Evolutionary conservation across 2,888 invertebrate genomes (phyloP), one percentile per base, ranked within the genome.

Genomic region (Drosophila colorata): DNA sequence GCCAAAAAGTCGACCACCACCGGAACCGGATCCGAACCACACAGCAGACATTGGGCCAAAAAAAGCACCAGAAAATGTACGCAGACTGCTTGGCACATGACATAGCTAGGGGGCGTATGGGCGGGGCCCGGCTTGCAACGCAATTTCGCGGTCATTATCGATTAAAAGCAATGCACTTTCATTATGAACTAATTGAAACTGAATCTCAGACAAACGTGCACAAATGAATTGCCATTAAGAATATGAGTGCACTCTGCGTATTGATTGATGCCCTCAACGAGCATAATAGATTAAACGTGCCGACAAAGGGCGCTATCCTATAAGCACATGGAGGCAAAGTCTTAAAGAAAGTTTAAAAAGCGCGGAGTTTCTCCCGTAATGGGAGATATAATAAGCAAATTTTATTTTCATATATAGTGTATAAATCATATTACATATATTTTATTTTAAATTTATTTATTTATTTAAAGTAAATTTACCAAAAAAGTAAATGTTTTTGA

Each of bases 1-100:
- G 28, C 61, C 67, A 71, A 71, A 59, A 67, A 75, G 67, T 67
- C 58, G 40, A 55, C 35, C 74, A 51, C 43, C 18, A 33, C 31
- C 70, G 57, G 61, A 74, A 67, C 67, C 58, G 61, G 41, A 74
- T 23, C 35, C 43, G 14, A 35, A 52, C n/a, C 35, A 53, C 61
- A 40, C 25, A 11, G 35, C 52, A 40, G 16, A 48, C 16, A 48
- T 13, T 33, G 33, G 33, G 13, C 33, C 33, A 33, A 33, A 33
- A 11, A 13, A 33, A 13, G 13, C 13, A 5, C 13, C 41, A 31
- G n/a, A 31, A 49, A 20, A 23, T 9, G 8, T 8, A 11, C n/a
- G 18, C n/a, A 57, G 20, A 14, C 57, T n/a, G 40, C 44, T 46
- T 46, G 38, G 14, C 60, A 40, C 46, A 40, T 49, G 56, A 18